Conservation (phyloP, 2,113 vertebrate genomes). For the Poeciliopsis retropinna region DNA sequence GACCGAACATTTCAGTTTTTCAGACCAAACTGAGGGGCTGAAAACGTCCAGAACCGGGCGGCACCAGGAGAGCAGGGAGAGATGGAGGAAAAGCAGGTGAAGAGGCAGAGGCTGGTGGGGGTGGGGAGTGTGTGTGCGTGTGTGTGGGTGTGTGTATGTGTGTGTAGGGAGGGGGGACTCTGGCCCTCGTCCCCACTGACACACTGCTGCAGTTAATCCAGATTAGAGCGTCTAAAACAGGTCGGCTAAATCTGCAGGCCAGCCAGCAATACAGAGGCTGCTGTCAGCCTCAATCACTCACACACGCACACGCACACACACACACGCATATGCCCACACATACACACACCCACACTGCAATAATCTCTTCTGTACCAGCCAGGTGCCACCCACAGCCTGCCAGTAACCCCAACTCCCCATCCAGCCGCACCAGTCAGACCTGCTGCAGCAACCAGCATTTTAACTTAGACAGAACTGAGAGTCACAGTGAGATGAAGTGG, state of each 20-base stretch:
- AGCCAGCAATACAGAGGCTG: constrained; percentile 80
- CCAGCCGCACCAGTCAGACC: not conserved
- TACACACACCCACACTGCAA: constrained; percentile 18
- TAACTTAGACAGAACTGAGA: not conserved
- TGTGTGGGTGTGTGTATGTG: not conserved
- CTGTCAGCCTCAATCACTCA: constrained; percentile 83
- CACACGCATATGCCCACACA: not conserved
- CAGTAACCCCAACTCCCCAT: not conserved
- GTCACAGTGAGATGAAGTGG: not conserved
- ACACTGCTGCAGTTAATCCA: constrained; percentile 82
- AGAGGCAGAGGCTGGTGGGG: constrained; percentile 42
- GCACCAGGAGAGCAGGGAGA: not conserved
- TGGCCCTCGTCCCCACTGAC: constrained; percentile 73
- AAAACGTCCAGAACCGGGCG: not conserved
- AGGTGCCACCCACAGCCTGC: constrained; percentile 57
- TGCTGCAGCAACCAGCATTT: not conserved
- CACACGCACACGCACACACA: constrained; percentile 25
- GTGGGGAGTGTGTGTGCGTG: not conserved
- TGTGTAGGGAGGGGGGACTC: constrained; percentile 29
- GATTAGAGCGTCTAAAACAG: constrained; percentile 84
- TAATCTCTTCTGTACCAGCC: constrained; percentile 65
- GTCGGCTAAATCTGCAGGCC: constrained; percentile 81
- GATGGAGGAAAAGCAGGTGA: constrained; percentile 51
- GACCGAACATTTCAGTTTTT: constrained; percentile 21
- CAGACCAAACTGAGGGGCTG: not conserved